A percentile compares a stretch with the other conserved stretches of the same genome.
Evolutionary conservation across 2,113 vertebrate species (phyloP).

Genomic region (Alces alces): DNA sequence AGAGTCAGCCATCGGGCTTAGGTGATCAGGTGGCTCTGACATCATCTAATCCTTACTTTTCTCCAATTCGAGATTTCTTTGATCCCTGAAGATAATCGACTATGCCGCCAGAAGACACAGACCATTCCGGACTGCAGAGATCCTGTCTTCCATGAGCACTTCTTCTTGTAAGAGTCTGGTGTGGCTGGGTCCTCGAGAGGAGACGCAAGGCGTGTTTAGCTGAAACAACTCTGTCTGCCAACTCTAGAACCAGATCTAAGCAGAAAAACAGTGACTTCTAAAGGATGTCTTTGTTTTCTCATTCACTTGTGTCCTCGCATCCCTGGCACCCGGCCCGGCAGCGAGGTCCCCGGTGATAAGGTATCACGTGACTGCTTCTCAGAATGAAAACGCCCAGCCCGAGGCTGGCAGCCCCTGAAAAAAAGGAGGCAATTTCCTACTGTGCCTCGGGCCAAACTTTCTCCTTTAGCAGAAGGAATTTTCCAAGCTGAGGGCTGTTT

Average conservation of each 20-base stretch:
- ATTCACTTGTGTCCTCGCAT: neutral
- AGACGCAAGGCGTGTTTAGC: constrained; percentile 24
- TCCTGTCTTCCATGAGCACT: constrained; percentile 79
- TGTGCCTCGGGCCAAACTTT: neutral
- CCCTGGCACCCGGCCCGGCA: constrained; percentile 16
- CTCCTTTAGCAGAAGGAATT: constrained; percentile 29
- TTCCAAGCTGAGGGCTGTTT: constrained; percentile 27
- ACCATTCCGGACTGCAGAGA: constrained; percentile 75
- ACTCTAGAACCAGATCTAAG: constrained; percentile 25
- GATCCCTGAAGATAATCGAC: constrained; percentile 74
- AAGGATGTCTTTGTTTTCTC: constrained; percentile 56
- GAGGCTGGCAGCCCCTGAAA: neutral
- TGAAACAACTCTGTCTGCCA: constrained; percentile 20
- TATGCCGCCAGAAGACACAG: constrained; percentile 75
- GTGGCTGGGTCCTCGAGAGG: neutral
- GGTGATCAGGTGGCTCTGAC: neutral
- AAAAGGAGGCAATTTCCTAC: neutral
- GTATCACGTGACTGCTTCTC: constrained; percentile 9
- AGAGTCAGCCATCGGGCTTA: neutral
- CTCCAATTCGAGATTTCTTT: constrained; percentile 75
- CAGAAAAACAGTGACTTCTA: constrained; percentile 45
- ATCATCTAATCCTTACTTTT: neutral
- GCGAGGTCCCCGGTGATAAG: neutral
- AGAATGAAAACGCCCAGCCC: neutral
- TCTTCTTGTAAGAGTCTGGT: constrained; percentile 79